Percentiles rank a stretch among this genome's conserved stretches.
Conservation (phyloP, 2,888 invertebrate species). For the Andrena haemorrhoa region DNA sequence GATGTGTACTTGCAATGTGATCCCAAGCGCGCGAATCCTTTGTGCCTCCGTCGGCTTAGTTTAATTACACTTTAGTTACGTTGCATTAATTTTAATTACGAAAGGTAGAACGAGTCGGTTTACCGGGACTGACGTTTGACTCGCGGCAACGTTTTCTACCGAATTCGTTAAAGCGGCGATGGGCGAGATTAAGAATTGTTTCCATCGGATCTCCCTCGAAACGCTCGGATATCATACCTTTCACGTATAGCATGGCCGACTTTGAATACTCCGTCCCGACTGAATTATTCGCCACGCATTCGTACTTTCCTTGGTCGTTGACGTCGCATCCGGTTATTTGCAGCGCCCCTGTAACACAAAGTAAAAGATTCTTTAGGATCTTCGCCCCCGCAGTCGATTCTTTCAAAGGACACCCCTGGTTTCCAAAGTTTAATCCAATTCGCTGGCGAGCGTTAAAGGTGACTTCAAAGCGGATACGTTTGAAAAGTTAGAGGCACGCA, state of each 20-base stretch:
- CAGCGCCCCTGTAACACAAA: slow-evolving; percentile 89
- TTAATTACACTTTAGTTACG: slow-evolving; percentile 68
- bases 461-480: not conserved
- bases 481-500: not conserved
- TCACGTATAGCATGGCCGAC: slow-evolving; percentile 95
- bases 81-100: slow-evolving; percentile 69
- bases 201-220: slow-evolving; percentile 1
- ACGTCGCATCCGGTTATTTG: slow-evolving; percentile 96
- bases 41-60: slow-evolving; percentile 59
- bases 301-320: slow-evolving; percentile 97
- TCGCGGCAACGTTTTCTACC: slow-evolving; percentile 38
- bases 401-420: not conserved
- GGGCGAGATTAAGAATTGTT: slow-evolving; percentile 3
- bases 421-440: not conserved
- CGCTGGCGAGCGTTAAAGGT: slow-evolving; percentile 23
- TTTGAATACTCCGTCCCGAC: slow-evolving; percentile 97
- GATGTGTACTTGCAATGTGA: slow-evolving; percentile 46
- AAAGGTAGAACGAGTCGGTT: slow-evolving; percentile 51
- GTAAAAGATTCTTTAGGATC: not conserved
- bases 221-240: slow-evolving; percentile 88
- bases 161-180: slow-evolving; percentile 37
- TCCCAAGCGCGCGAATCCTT: slow-evolving; percentile 57
- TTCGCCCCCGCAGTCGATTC: not conserved
- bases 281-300: slow-evolving; percentile 97
- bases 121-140: slow-evolving; percentile 27